Conservation (phyloP, 2,797 vertebrate genomes). For the Hippoglossus hippoglossus region DNA sequence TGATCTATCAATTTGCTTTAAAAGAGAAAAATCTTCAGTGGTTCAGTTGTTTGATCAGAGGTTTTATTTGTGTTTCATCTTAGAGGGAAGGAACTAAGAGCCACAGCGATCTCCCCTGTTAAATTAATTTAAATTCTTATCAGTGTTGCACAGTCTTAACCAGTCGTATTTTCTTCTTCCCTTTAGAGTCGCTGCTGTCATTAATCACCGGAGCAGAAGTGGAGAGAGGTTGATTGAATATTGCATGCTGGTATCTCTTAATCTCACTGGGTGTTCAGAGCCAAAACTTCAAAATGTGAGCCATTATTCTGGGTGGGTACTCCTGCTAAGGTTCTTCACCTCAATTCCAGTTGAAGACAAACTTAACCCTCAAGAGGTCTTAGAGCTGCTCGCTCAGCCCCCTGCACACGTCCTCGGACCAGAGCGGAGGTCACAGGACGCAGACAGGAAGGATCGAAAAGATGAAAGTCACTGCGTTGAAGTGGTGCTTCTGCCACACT, state of each 20-base stretch:
- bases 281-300: neutral
- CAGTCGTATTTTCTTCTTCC: constrained; percentile 9
- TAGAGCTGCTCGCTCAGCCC: neutral
- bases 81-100: neutral
- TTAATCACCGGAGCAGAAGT: constrained; percentile 2
- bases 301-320: constrained; percentile 3
- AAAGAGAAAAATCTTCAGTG: no score
- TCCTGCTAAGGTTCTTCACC: constrained; percentile 18
- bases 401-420: neutral
- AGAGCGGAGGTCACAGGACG: neutral
- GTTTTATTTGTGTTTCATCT: no score
- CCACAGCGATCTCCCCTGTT: neutral
- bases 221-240: constrained; percentile 2
- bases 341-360: constrained; percentile 17
- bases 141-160: neutral
- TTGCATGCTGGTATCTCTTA: neutral
- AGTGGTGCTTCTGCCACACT: constrained; percentile 48
- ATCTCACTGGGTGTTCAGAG: constrained; percentile 11
- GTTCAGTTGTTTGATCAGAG: no score
- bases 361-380: constrained; percentile 4
- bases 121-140: neutral
- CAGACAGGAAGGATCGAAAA: constrained; percentile 11
- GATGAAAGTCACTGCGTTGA: constrained; percentile 37
- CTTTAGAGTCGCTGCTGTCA: neutral
- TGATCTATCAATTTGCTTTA: neutral